phyloP scores from a whole-genome alignment of 2,113 vertebrate genomes.

The Chlorodrepanis virens region DNA sequence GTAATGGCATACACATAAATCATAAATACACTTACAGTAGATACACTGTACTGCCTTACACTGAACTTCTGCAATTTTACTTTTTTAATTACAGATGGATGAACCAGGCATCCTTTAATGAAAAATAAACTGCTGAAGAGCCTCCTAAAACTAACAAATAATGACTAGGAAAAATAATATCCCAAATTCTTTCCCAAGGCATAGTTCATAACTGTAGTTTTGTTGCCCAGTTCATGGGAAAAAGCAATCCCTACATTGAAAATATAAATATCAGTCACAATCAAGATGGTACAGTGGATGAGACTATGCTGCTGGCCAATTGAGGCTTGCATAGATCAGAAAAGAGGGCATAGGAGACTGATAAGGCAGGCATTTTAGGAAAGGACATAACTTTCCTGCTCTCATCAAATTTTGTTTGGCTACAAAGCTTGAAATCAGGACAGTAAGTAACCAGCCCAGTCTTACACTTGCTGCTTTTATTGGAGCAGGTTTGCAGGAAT shows the following conservation, averaged over 20 bases:
- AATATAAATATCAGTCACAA: neutral
- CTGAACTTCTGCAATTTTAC: neutral
- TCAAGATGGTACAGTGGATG: neutral
- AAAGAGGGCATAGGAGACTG: neutral
- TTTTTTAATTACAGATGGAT: neutral
- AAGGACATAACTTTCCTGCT: neutral
- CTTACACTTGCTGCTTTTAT: neutral
- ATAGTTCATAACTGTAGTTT: neutral
- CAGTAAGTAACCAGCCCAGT: neutral
- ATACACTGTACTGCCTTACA: neutral
- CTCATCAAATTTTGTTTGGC: neutral
- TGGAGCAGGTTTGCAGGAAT: neutral
- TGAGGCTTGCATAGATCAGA: neutral
- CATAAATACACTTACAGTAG: neutral
- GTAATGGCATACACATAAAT: neutral
- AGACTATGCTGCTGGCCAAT: neutral
- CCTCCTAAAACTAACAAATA: slow-evolving; percentile 21
- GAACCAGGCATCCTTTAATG: neutral
- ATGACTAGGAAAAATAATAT: neutral
- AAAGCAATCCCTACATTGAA: neutral
- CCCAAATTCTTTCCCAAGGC: neutral
- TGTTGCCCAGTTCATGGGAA: neutral
- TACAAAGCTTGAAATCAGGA: neutral
- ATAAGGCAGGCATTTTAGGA: neutral
- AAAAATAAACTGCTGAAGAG: slow-evolving; percentile 7